These are phyloP conservation scores for Tiphia femorata DNA, from an alignment of 2,888 invertebrate species.

Conservation along the genomic window DNA sequence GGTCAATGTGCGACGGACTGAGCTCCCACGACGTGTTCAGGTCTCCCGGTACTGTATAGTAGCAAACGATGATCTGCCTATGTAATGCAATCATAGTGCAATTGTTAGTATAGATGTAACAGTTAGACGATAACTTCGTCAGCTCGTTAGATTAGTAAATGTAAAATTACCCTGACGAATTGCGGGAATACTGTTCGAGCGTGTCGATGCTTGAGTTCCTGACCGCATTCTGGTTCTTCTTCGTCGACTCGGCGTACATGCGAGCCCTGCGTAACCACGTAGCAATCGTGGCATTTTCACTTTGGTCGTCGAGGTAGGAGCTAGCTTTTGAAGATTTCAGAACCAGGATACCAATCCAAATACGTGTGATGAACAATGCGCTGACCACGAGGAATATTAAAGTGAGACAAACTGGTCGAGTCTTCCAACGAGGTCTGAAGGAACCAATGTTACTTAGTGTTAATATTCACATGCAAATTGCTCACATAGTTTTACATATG, in stretches of 20 bases:
- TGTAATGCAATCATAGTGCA: not conserved
- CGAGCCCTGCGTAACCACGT: conserved; percentile 56
- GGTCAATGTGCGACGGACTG: conserved; percentile 75
- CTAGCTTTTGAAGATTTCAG: conserved; percentile 20
- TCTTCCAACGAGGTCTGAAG: conserved; percentile 48
- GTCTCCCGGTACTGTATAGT: conserved; percentile 75
- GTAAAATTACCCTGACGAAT: conserved; percentile 34
- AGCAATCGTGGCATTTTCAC: conserved; percentile 52
- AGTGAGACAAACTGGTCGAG: conserved; percentile 40
- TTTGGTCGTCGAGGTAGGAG: conserved; percentile 17
- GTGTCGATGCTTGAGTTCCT: conserved; percentile 47
- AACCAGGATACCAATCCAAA: conserved; percentile 43
- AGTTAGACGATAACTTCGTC: not conserved
- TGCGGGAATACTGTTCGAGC: conserved; percentile 32
- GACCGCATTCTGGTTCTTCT: conserved; percentile 56
- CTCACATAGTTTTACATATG: not conserved
- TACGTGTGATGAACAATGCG: conserved; percentile 38
- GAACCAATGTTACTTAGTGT: not conserved
- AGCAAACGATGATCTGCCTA: conserved; percentile 74
- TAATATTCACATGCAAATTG: not conserved
- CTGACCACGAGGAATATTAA: conserved; percentile 40
- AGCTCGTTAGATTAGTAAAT: not conserved
- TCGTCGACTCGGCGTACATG: conserved; percentile 58
- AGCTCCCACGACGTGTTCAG: conserved; percentile 65
- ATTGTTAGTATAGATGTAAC: not conserved